phyloP scores from a whole-genome alignment of 2,113 vertebrate genomes.

The Bos javanicus region DNA sequence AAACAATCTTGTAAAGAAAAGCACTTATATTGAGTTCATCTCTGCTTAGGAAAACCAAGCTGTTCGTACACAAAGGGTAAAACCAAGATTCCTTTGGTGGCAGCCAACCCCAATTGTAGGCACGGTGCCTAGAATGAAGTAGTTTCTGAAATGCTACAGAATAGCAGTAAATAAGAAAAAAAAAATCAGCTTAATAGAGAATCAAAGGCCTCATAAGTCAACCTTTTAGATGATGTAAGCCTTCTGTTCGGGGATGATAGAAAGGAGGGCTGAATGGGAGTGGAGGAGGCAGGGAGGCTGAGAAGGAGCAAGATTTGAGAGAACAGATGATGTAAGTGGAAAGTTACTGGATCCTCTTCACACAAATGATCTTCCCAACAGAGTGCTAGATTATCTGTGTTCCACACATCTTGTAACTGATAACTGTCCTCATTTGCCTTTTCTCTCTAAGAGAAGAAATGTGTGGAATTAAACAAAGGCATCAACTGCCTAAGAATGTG shows the following conservation, averaged over 20 bases:
- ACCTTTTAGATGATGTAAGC: constrained; percentile 13
- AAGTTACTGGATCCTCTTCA: constrained; percentile 62
- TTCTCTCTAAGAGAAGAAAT: constrained; percentile 57
- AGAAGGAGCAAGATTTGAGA: constrained; percentile 25
- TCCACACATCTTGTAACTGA: constrained; percentile 24
- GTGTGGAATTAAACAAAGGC: constrained; percentile 63
- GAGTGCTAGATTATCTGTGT: constrained; percentile 45
- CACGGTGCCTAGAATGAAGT: not conserved
- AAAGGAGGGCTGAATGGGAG: not conserved
- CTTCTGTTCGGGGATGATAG: constrained; percentile 16
- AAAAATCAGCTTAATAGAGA: not conserved
- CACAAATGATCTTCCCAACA: constrained; percentile 29
- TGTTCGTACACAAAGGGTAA: not conserved
- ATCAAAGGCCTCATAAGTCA: not conserved
- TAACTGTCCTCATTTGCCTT: constrained; percentile 57
- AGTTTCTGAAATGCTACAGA: not conserved
- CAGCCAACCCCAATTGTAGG: not conserved
- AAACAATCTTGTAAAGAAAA: not conserved
- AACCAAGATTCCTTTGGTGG: not conserved
- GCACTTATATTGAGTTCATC: not conserved
- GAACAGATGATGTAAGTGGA: constrained; percentile 44
- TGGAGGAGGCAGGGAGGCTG: not conserved
- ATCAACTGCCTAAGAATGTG: constrained; percentile 62
- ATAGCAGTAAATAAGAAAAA: not conserved
- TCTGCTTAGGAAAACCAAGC: not conserved